A percentile compares a stretch with the other conserved stretches of the same genome.
Evolutionary conservation across 2,797 vertebrate species (phyloP).

Genomic region (Chrysocyon brachyurus): DNA sequence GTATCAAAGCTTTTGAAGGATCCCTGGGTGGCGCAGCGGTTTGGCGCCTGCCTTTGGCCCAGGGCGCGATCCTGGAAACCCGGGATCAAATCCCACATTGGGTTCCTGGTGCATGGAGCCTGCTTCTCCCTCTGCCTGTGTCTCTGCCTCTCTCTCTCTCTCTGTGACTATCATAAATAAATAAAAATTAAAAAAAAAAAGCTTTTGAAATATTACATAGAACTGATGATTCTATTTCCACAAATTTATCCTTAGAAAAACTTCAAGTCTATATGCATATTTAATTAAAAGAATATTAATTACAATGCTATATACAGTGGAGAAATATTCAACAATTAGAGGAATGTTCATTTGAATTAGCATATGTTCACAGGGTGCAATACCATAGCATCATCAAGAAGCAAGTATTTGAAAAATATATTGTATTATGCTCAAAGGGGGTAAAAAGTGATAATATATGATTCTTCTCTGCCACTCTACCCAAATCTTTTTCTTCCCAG

Average conservation of each 20-base stretch:
- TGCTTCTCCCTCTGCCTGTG: too few relatives aligned
- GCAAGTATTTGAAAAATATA: neutral
- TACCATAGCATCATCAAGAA: neutral
- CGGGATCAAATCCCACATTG: too few relatives aligned
- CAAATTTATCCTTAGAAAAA: constrained; percentile 8
- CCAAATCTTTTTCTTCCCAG: neutral
- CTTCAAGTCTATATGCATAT: neutral
- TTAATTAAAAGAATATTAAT: neutral
- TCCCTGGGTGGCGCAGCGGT: too few relatives aligned
- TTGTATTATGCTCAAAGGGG: neutral
- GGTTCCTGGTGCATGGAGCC: too few relatives aligned
- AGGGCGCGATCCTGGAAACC: too few relatives aligned
- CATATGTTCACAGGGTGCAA: neutral
- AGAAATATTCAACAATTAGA: neutral
- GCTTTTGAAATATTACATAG: neutral
- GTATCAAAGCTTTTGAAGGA: neutral
- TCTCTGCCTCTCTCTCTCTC: too few relatives aligned
- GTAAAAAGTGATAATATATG: neutral
- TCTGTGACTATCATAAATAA: too few relatives aligned
- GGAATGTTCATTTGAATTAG: neutral
- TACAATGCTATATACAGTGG: neutral
- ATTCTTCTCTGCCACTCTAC: neutral
- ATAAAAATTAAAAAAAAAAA: neutral
- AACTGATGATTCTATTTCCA: constrained; percentile 12
- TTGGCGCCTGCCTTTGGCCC: too few relatives aligned